Conservation (phyloP, 2,888 invertebrate genomes). For the Drosophila falleni region DNA sequence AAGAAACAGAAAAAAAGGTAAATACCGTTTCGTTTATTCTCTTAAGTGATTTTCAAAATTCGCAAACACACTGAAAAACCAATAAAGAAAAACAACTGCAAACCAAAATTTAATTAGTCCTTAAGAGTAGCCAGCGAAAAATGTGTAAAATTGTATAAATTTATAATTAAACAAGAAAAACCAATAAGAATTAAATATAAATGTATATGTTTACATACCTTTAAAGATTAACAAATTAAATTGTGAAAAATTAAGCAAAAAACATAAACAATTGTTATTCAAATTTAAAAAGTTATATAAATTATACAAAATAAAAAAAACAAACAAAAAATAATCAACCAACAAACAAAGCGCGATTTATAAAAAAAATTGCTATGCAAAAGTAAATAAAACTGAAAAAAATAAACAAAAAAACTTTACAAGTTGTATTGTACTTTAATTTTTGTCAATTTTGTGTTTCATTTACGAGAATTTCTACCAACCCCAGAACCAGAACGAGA, state of each 20-base stretch:
- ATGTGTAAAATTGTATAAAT: constrained; percentile 75
- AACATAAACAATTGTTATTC: constrained; percentile 68
- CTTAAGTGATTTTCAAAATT: constrained; percentile 57
- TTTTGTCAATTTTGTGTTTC: constrained; percentile 59
- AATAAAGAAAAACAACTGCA: constrained; percentile 51
- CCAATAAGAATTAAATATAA: constrained; percentile 23
- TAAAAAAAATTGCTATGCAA: constrained; percentile 63
- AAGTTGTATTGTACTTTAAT: constrained; percentile 65
- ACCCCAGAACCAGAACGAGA: constrained; percentile 50
- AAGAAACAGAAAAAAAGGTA: constrained; percentile 53
- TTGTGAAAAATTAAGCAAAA: constrained; percentile 56
- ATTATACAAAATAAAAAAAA: constrained; percentile 55
- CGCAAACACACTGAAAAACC: constrained; percentile 20
- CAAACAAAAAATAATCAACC: constrained; percentile 13
- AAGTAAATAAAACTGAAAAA: constrained; percentile 41
- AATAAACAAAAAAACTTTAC: constrained; percentile 48
- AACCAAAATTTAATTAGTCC: constrained; percentile 72
- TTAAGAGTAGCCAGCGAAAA: constrained; percentile 59
- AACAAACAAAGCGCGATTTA: constrained; percentile 49
- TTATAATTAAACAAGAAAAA: constrained; percentile 43
- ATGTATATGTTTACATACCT: constrained; percentile 45
- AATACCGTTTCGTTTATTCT: constrained; percentile 57
- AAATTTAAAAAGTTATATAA: constrained; percentile 71
- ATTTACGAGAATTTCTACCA: constrained; percentile 43
- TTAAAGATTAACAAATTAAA: constrained; percentile 54